Evolutionary conservation across 2,797 vertebrate species (phyloP), one percentile per base, ranked within the genome.

Genomic region (Schizopygopsis pylzovi): DNA sequence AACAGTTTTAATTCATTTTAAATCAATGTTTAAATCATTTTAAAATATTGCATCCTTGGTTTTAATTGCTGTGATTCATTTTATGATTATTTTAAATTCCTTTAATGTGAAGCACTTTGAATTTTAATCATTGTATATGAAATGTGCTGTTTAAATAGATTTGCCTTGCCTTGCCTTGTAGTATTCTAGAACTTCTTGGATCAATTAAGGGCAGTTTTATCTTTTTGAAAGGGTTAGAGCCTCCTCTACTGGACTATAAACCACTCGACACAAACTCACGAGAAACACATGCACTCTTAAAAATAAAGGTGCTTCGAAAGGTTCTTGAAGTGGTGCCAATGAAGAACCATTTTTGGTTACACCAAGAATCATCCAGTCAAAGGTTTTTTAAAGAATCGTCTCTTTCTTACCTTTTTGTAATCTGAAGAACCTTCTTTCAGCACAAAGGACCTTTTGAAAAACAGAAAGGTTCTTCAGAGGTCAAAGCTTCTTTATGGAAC

Each of bases 241-340:
- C 92, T 92, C 93, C 92, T 93, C 92, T 93, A 86, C 92, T 94
- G 91, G 92, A 91, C 85, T 89, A 89, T 88, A 89, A 84, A 88
- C 83, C 70, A 77, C 71, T 78, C 76, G 77, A 90, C 90, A 90
- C 88, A 89, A 93, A 92, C 75, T 73, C 87, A 89, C 85, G 18
- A 90, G 61, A 91, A 87, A 90, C 81, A 89, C 88, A 93, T 88
- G 79, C 79, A 65, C 75, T 52, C 56, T 59, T 59, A 11, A 59
- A 59, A 59, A n/a, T 59, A 9, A 59, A 59, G 22, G 20, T 56
- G 20, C 54, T 56, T 22, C 33, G n/a, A 59, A 59, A n/a, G 1
- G 8, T 59, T 59, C 54, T 56, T 59, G 3, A n/a, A 59, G 56
- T 4, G 1, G 10, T 56, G 20, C 20, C 54, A 22, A 3, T 1